Evolutionary conservation across 2,888 invertebrate species (phyloP), one percentile per base, ranked within the genome.

Genomic region (Parochlus steinenii): DNA sequence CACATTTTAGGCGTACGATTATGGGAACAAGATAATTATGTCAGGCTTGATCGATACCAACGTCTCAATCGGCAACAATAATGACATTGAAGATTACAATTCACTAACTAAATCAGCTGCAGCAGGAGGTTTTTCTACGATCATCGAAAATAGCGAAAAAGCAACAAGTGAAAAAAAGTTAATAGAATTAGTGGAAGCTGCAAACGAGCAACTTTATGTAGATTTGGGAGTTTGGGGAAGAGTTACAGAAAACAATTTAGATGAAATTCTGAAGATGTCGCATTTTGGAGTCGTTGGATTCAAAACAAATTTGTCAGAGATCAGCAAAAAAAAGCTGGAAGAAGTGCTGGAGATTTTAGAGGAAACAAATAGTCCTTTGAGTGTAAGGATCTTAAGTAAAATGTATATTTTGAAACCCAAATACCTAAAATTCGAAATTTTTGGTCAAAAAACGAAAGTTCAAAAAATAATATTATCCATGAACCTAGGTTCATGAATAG

Each of bases 181-280:
- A 6, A 62, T 66, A 47, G 58, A 55, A 2, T 80, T 79, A 55
- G 62, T 68, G 3, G 46, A 54, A 8, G 63, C 67, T 3, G 75
- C 79, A 0, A 67, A 63, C 3, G 65, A 69, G 44, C 54, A 59
- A 44, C 60, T 71, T 16, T 73, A 62, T 43, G 69, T 77, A 0
- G 78, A 80, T 49, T 71, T 79, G 28, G 79, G 69, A 3, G 78
- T 79, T 53, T 80, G 79, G 79, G 79, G 78, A n/a, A 79, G 78
- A n/a, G 64, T 79, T 2, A 64, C 77, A 31, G 74, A 72, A 1
- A 70, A 65, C 39, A 79, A 78, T 53, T 55, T 67, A 51, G 71
- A 62, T 41, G 68, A 73, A 2, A 52, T 77, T 17, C 52, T 55
- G 22, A 59, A 63, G 6, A 54, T 79, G 40, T 61, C 76, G 2